Conservation (phyloP, 1,140 invertebrate genomes). For the Megathymus violae region DNA sequence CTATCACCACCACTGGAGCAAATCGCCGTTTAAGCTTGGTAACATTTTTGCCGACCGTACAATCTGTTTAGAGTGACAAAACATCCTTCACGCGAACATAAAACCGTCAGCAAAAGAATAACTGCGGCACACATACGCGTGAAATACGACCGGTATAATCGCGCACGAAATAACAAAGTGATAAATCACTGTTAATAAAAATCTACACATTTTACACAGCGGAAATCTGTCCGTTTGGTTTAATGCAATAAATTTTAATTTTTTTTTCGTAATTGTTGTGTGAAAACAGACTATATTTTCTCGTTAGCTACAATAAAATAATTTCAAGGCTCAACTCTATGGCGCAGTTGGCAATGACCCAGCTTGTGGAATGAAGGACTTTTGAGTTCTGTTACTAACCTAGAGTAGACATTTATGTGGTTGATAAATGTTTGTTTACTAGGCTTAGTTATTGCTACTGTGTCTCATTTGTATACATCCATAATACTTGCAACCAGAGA, state of each 20-base stretch:
- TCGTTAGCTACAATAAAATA: neutral
- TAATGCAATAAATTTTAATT: slow-evolving; percentile 34
- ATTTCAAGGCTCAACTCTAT: too few relatives aligned
- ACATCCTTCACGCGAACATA: slow-evolving; percentile 33
- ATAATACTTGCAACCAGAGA: too few relatives aligned
- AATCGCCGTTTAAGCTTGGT: slow-evolving; percentile 9
- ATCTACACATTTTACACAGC: slow-evolving; percentile 42
- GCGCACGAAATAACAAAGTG: slow-evolving; percentile 44
- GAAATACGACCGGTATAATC: slow-evolving; percentile 37
- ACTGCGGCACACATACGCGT: slow-evolving; percentile 28
- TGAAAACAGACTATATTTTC: neutral
- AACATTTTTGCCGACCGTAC: slow-evolving; percentile 26
- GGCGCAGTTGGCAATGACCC: too few relatives aligned
- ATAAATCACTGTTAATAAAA: slow-evolving; percentile 47
- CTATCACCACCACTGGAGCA: slow-evolving; percentile 1
- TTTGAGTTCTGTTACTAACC: too few relatives aligned
- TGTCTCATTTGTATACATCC: too few relatives aligned
- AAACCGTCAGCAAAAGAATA: slow-evolving; percentile 33
- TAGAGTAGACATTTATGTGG: too few relatives aligned
- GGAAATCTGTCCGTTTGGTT: slow-evolving; percentile 33
- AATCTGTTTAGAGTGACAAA: slow-evolving; percentile 35
- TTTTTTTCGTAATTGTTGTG: slow-evolving; percentile 11
- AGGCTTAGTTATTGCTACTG: too few relatives aligned
- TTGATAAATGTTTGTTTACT: too few relatives aligned
- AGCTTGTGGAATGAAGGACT: too few relatives aligned